phyloP scores from a whole-genome alignment of 2,888 invertebrate species.

The Folsomia manolachei region DNA sequence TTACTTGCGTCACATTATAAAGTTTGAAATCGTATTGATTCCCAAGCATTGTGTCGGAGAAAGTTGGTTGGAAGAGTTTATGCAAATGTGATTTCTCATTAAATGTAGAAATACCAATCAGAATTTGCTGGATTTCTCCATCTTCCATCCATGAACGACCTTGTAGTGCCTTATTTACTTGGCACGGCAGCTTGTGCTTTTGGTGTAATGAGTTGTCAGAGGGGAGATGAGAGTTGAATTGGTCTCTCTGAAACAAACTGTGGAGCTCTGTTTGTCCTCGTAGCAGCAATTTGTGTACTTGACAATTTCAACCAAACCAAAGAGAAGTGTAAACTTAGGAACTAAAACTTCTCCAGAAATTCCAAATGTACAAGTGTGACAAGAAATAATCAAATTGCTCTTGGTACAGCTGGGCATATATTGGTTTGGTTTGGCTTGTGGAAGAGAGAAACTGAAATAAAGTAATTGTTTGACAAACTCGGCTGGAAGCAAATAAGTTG shows the following conservation, averaged over 20 bases:
- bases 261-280: background rate
- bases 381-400: background rate
- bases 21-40: background rate
- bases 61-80: slow-evolving; percentile 7
- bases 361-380: too few relatives aligned
- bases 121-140: background rate
- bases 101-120: background rate
- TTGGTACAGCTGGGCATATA: background rate
- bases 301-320: background rate
- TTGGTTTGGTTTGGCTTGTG: background rate
- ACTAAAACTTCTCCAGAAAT: too few relatives aligned
- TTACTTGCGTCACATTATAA: background rate
- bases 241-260: background rate
- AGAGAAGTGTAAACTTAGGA: background rate
- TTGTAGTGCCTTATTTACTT: background rate
- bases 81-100: slow-evolving; percentile 22
- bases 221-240: background rate
- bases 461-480: background rate
- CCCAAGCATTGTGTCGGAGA: background rate
- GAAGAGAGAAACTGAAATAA: background rate
- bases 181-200: too few relatives aligned
- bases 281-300: background rate
- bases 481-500: slow-evolving; percentile 10
- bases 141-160: background rate
- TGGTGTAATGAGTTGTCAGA: background rate